Evolutionary conservation across 2,888 invertebrate genomes (phyloP), one percentile per base, ranked within the genome.

Genomic region (Drosophila pseudotalamancana): DNA sequence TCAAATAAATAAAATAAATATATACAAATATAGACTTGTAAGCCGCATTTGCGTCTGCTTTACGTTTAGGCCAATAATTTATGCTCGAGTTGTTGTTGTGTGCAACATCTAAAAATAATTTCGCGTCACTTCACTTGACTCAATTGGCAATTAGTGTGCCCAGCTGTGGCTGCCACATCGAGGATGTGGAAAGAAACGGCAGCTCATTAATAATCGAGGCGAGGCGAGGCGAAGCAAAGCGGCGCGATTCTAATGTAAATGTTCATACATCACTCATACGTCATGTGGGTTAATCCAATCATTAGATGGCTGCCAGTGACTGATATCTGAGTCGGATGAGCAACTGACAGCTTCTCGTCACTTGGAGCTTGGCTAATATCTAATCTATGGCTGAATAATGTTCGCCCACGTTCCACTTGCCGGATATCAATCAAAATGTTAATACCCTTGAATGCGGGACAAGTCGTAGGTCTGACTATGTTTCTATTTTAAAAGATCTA

Each of bases 181-280:
- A 1, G 9, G 40, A 11, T 12, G 23, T 32, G 27, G n/a, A 68
- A 69, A 74, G 69, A 75, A 68, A 59, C 23, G 63, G 42, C 48
- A 66, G 40, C 79, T 79, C 85, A 82, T 85, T 82, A 80, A 82
- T 82, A 85, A 85, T 48, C 70, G 42, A 62, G 45, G 54, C 37
- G n/a, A 34, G 53, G 45, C 50, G 18, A 29, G 27, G 16, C 27
- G n/a, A n/a, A 29, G 45, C 50, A n/a, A 29, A 16, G 16, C 27
- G n/a, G 11, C 27, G 18, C 19, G 51, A 59, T 51, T 48, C 63
- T 53, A 67, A 77, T 60, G 69, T 48, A 81, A 48, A 60, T 56
- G 65, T 73, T 72, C 81, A 78, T 76, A 70, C 71, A 83, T 83
- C 86, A 83, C 84, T 83, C 86, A 83, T 83, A 81, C 78, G 86